Base-by-base conservation (phyloP, 2,797 vertebrate genomes). In the Avahi laniger region DNA sequence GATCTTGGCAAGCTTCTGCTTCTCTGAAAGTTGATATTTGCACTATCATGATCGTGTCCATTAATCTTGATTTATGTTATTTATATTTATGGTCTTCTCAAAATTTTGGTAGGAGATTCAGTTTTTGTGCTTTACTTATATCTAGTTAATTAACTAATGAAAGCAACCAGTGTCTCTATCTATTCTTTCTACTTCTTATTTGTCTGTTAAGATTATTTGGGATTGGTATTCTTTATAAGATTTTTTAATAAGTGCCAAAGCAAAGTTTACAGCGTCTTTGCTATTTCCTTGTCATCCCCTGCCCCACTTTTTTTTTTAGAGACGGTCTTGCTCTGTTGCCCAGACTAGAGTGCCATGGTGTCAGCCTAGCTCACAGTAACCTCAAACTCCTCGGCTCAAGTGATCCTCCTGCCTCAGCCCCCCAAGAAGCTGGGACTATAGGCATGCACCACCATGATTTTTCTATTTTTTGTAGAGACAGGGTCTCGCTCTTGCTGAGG, bases 11-110 rank as follows among this genome's bases (percentile, higher is more conserved):
- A 91, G 54, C 1, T 20, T 90, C 84, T 89, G 33, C 12, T 75
- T 92, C 38, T 91, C 50, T 81, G 79, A 70, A 95, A 96, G 33
- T 41, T 86, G 76, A 8, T 89, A 48, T 76, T 79, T 89, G 35
- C 81, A 84, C 0, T 2, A 50, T 52, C 41, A 63, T 38, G 22
- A 9, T 12, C 41, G 46, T 75, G 52, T 87, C 75, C 15, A 65
- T 61, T 48, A 90, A 93, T 87, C 70, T 89, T 65, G 20, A 50
- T 73, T 84, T 79, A 75, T 79, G 69, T 0, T 94, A 93, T 79
- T 79, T 59, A 33, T 81, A 30, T 43, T 87, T 57, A 52, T 0
- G 0, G 2, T 57, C 46, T 91, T 91, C 38, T 46, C 14, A 87
- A 54, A n/a, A 46, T 54, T 91, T 52, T 72, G 6, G 7, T 69